Base-by-base conservation (phyloP, 2,888 invertebrate species). In the Nineta flava region DNA sequence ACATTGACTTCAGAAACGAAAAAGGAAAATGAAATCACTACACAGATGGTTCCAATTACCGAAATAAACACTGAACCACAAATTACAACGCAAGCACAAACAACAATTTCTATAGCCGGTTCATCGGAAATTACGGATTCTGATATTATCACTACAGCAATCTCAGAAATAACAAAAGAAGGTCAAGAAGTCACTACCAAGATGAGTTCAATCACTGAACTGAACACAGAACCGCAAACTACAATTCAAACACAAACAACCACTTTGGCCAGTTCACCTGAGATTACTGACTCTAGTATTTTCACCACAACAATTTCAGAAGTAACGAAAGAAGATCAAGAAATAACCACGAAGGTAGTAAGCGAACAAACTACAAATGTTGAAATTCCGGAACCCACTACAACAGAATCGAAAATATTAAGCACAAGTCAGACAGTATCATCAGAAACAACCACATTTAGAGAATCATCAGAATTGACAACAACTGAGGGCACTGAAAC, bases 371-470 rank as follows among this genome's bases (percentile, higher is more conserved):
- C 32, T 21, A 16, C 21, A 17, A 40, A 19, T 31, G 21, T n/a
- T 38, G 44, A 35, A 46, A 48, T 46, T 15, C 21, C 47, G 31
- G 44, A 40, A 15, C n/a, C 26, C 17, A 47, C 51, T 31, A 48
- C 51, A 31, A 52, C 54, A 49, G 57, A 56, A 52, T 47, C 50
- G 46, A 47, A 53, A 48, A 48, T 52, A 47, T 49, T 55, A 35
- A 52, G 56, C 46, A 47, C 54, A 49, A 48, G 50, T 41, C 49
- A 40, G 15, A 16, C 44, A 13, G 49, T 51, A 17, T 17, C 17
- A 19, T 13, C 17, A 46, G 52, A 51, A 38, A 10, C 19, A 6
- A 19, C 43, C 2, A 17, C 19, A 19, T 21, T 21, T n/a, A 19
- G 17, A 19, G n/a, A 1, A 16, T 10, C 42, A 42, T 16, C 19